Percentiles rank a stretch among this genome's conserved stretches.
Evolutionary conservation across 2,888 invertebrate species (phyloP).

Genomic region (Pyrochroa serraticornis): DNA sequence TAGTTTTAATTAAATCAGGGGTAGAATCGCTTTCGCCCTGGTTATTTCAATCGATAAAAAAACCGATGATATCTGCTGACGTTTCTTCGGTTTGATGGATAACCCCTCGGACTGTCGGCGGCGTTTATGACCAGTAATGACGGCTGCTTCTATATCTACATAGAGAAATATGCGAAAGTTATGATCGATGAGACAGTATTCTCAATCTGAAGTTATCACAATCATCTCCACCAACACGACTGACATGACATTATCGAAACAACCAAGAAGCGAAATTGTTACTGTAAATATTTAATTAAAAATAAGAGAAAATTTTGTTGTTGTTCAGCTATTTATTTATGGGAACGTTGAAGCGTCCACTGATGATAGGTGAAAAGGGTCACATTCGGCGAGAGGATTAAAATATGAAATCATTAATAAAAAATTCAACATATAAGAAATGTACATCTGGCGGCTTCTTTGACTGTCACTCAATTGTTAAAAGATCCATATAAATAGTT

Average conservation of each 20-base stretch:
- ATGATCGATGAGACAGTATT: conserved; percentile 24
- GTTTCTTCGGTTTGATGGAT: conserved; percentile 39
- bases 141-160: conserved; percentile 16
- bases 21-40: no score
- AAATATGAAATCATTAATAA: conserved; percentile 46
- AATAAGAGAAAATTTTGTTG: conserved; percentile 8
- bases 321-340: conserved; percentile 25
- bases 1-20: no score
- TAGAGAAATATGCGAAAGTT: conserved; percentile 22
- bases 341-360: conserved; percentile 37
- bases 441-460: conserved; percentile 46
- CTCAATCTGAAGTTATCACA: conserved; percentile 26
- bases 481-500: conserved; percentile 52
- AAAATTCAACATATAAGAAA: conserved; percentile 46
- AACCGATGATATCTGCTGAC: conserved; percentile 31
- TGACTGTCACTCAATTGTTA: conserved; percentile 52
- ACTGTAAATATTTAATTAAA: conserved; percentile 16
- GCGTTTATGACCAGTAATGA: conserved; percentile 41
- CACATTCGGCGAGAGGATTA: conserved; percentile 45
- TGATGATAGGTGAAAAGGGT: conserved; percentile 44
- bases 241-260: conserved; percentile 22
- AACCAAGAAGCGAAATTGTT: conserved; percentile 6
- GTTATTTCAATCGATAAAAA: no score
- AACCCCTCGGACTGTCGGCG: conserved; percentile 35
- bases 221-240: conserved; percentile 23